Conservation (phyloP, 2,888 invertebrate genomes). For the Augochlorella aurata region DNA sequence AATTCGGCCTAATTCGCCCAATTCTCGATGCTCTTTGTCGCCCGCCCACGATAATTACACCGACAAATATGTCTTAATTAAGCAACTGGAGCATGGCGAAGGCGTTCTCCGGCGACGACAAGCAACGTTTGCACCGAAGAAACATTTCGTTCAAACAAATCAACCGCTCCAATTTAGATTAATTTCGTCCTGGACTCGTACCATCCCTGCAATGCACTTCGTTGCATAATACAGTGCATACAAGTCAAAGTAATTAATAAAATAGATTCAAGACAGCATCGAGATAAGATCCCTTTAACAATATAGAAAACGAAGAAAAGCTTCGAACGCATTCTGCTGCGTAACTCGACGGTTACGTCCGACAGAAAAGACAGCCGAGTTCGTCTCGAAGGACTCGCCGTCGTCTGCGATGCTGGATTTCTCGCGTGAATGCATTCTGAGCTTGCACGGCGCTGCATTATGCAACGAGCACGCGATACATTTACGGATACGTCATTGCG, state of each 20-base stretch:
- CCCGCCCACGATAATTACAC: conserved; percentile 52
- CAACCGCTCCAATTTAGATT: background rate
- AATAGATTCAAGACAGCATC: background rate
- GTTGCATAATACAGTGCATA: background rate
- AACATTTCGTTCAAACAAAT: background rate
- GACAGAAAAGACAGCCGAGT: background rate
- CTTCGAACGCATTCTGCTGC: background rate
- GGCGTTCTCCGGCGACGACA: conserved; percentile 2
- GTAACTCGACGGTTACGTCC: background rate
- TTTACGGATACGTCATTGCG: conserved; percentile 47
- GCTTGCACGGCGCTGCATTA: conserved; percentile 38
- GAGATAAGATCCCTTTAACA: background rate
- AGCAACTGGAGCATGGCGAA: conserved; percentile 30
- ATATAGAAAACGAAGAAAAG: background rate
- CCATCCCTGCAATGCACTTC: background rate
- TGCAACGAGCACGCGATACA: conserved; percentile 49
- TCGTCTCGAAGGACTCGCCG: conserved; percentile 1
- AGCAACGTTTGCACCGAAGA: background rate
- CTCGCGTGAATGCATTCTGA: conserved; percentile 40
- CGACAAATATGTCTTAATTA: conserved; percentile 56
- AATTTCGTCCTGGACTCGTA: background rate
- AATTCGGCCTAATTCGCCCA: conserved; percentile 57
- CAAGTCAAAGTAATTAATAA: background rate
- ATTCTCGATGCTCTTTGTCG: conserved; percentile 59
- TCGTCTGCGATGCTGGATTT: conserved; percentile 9